A percentile compares a stretch with the other conserved stretches of the same genome.
Evolutionary conservation across 2,113 vertebrate genomes (phyloP).

Genomic region (Malurus alboscapulatus): DNA sequence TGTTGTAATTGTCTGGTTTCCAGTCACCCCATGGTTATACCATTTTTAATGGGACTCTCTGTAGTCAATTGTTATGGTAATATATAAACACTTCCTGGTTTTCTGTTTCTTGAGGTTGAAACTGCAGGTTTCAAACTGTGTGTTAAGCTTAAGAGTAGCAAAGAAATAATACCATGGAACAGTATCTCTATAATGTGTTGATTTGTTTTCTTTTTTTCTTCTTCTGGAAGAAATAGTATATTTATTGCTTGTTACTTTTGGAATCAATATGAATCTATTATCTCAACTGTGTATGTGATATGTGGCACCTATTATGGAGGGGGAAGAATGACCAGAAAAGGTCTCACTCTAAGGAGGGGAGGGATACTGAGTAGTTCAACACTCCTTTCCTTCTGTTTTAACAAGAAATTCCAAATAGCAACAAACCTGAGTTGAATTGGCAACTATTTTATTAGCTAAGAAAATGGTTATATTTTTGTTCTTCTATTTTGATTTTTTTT

Average conservation of each 20-base stretch:
- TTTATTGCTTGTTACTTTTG: not conserved
- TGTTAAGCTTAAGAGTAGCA: not conserved
- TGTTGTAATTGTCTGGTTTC: not conserved
- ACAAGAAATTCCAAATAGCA: not conserved
- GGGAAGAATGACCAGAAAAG: not conserved
- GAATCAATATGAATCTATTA: not conserved
- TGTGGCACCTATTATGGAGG: not conserved
- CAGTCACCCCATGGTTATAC: not conserved
- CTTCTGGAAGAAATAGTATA: not conserved
- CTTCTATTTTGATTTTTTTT: not conserved
- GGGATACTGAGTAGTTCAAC: not conserved
- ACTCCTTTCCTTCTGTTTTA: not conserved
- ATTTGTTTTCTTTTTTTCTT: not conserved
- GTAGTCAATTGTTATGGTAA: not conserved
- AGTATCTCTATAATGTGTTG: not conserved
- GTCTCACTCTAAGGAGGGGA: not conserved
- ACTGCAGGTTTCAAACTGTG: not conserved
- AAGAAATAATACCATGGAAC: not conserved
- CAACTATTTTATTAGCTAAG: not conserved
- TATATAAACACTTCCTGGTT: not conserved
- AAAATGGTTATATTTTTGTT: not conserved
- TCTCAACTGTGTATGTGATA: not conserved
- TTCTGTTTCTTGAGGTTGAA: not conserved
- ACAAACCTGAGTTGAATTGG: not conserved
- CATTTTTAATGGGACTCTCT: not conserved